Base-by-base conservation (phyloP, 2,797 vertebrate genomes). In the Erithacus rubecula region DNA sequence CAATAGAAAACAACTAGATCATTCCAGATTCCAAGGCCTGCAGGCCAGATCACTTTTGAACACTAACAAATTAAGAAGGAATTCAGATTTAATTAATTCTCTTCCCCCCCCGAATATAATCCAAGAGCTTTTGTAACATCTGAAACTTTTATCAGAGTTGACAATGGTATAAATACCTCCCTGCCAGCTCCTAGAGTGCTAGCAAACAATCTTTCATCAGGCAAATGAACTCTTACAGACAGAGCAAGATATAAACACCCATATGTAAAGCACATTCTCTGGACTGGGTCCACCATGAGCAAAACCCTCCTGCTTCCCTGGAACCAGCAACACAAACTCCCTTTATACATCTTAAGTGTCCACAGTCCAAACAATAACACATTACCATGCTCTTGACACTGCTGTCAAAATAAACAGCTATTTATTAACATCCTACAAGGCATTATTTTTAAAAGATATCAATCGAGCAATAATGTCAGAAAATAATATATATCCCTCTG, bases 321-420 rank as follows among this genome's bases (percentile, higher is more conserved):
- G 89, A 95, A 94, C 69, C 71, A 85, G 83, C 68, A 89, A 82
- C 63, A 93, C 70, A 91, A 94, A 91, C 15, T 89, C 91, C 62
- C 47, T 95, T 92, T 84, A 87, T 87, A 71, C 9, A 19, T 84
- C 91, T 88, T 83, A 89, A 95, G 89, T 64, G 92, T 94, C 79
- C 71, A 46, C 65, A 78, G 80, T 78, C 86, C 94, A 96, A 97
- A 96, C 95, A 93, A 95, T 96, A 97, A 95, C 96, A 95, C 94
- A 92, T 97, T 97, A 93, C 64, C 94, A 83, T 89, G 46, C 65
- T 95, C 93, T 95, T 90, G 93, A 96, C 92, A 91, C 90, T 51
- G 94, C 90, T 96, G 96, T 96, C 96, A 88, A 96, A 97, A 97
- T 95, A 97, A 97, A 94, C 95, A 97, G 92, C 90, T 91, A 90